phyloP scores from a whole-genome alignment of 2,888 invertebrate genomes.

The Mamestra brassicae region DNA sequence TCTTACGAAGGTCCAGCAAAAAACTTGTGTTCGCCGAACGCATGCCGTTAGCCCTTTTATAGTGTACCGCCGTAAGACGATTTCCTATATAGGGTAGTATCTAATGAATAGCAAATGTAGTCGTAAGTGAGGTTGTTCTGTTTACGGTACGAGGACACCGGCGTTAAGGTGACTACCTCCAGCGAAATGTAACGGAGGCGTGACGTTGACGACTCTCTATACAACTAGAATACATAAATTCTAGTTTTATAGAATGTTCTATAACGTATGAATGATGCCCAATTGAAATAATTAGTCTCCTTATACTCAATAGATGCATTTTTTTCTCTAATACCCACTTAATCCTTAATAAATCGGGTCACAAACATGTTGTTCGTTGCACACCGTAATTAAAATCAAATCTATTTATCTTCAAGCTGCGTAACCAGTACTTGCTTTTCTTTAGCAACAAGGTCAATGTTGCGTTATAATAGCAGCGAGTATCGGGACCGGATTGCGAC shows the following conservation, averaged over 20 bases:
- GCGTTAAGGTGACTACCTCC: constrained; percentile 71
- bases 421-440: constrained; percentile 51
- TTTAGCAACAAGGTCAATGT: constrained; percentile 63
- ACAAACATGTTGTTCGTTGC: not conserved
- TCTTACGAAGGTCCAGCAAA: constrained; percentile 75
- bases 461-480: constrained; percentile 59
- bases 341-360: not conserved
- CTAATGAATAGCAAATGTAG: constrained; percentile 86
- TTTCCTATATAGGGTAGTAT: constrained; percentile 83
- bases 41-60: constrained; percentile 79
- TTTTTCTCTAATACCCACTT: too few species aligned
- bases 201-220: too few species aligned
- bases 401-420: constrained; percentile 30
- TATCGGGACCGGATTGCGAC: constrained; percentile 60
- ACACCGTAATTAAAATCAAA: constrained; percentile 21
- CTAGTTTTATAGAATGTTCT: too few species aligned
- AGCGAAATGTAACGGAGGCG: constrained; percentile 57
- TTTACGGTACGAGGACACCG: constrained; percentile 72
- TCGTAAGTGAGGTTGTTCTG: constrained; percentile 77
- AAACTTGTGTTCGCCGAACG: constrained; percentile 72
- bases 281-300: too few species aligned
- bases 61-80: constrained; percentile 75
- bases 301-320: too few species aligned
- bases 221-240: too few species aligned
- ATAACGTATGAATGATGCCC: too few species aligned